phyloP scores from a whole-genome alignment of 2,113 vertebrate genomes.

The Coptodon bakossiorum region DNA sequence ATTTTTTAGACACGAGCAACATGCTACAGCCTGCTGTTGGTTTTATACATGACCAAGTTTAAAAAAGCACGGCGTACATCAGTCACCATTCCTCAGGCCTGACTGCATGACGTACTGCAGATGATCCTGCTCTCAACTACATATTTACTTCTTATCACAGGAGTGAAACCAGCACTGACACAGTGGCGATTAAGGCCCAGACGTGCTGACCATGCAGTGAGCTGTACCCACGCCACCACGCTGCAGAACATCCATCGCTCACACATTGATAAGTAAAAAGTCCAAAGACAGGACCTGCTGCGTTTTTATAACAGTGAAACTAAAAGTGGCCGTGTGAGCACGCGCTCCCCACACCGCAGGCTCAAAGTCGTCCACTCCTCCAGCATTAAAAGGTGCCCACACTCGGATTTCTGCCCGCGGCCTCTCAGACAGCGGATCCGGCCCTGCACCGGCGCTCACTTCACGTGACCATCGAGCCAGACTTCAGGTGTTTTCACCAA shows the following conservation, averaged over 20 bases:
- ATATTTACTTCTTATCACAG: not conserved
- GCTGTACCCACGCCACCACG: not conserved
- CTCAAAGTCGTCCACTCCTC: not conserved
- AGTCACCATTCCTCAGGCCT: rapidly evolving
- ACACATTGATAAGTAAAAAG: not conserved
- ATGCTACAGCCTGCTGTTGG: not conserved
- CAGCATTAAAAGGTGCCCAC: not conserved
- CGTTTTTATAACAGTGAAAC: not conserved
- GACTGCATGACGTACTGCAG: rapidly evolving
- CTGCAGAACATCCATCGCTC: not conserved
- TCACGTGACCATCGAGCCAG: not conserved
- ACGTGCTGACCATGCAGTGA: not conserved
- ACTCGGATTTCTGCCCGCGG: not conserved
- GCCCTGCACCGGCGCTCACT: not conserved
- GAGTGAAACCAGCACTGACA: not conserved
- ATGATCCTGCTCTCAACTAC: not conserved
- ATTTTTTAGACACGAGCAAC: not conserved
- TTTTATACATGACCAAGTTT: not conserved
- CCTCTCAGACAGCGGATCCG: not conserved
- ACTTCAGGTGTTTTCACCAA: not conserved
- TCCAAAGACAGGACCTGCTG: not conserved
- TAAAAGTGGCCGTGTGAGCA: not conserved
- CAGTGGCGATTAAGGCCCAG: not conserved
- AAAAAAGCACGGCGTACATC: not conserved
- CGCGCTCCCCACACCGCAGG: rapidly evolving